These are phyloP conservation scores for Rotaria magnacalcarata DNA, from an alignment of 2,888 invertebrate genomes.

Conservation along the genomic window DNA sequence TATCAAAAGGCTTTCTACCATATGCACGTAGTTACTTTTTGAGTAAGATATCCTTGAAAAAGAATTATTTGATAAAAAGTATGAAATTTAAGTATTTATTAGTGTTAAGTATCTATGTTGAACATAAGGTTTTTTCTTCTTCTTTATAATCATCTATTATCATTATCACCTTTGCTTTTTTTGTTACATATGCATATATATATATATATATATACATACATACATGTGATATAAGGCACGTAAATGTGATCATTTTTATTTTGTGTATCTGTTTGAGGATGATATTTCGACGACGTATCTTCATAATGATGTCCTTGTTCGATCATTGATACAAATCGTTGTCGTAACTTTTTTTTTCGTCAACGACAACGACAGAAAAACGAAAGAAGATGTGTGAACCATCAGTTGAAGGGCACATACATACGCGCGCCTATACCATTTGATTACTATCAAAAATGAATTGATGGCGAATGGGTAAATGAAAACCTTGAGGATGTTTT, in stretches of 20 bases:
- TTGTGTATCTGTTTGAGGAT: constrained; percentile 20
- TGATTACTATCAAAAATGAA: background rate
- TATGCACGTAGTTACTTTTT: background rate
- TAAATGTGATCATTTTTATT: constrained; percentile 2
- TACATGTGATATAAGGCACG: background rate
- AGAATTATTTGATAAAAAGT: too few relatives aligned
- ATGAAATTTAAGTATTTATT: too few relatives aligned
- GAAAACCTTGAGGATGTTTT: background rate
- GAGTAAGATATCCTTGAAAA: too few relatives aligned
- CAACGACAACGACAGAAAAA: background rate
- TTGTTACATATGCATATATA: background rate
- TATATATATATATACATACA: background rate
- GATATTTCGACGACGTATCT: background rate
- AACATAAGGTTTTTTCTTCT: background rate
- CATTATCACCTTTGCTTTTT: background rate
- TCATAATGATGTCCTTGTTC: constrained; percentile 5
- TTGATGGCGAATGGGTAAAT: background rate
- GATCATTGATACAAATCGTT: constrained; percentile 16
- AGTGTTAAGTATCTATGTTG: background rate
- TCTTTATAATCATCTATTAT: background rate
- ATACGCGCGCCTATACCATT: background rate
- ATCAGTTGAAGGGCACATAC: background rate
- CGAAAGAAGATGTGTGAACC: constrained; percentile 6
- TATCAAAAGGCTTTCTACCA: background rate
- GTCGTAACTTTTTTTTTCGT: constrained; percentile 13